A percentile compares a stretch with the other conserved stretches of the same genome.
These are phyloP conservation scores for Thomomys bottae DNA, from an alignment of 2,113 vertebrate species.

Conservation along the genomic window DNA sequence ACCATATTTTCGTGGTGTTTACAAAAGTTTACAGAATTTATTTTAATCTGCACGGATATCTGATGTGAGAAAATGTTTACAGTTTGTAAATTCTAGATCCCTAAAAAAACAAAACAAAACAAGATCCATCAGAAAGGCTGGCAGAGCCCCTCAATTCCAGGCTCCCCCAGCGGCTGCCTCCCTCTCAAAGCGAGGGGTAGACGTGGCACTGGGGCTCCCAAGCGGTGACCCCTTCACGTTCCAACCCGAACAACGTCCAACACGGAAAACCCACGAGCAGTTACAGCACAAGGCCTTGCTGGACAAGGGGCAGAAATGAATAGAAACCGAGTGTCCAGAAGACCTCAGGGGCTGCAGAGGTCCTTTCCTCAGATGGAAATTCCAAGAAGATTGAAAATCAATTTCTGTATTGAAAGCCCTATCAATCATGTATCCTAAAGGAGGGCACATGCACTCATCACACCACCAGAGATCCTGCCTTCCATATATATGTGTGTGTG, in stretches of 20 bases:
- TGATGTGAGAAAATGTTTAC: background rate
- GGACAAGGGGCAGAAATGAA: background rate
- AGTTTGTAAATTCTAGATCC: background rate
- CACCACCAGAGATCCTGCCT: background rate
- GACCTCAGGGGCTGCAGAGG: background rate
- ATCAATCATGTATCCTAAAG: background rate
- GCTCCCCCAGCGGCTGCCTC: background rate
- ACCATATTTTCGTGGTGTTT: background rate
- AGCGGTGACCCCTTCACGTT: constrained; percentile 15
- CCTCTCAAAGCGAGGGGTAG: constrained; percentile 16
- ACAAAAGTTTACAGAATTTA: background rate
- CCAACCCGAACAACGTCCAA: constrained; percentile 11
- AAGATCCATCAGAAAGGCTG: background rate
- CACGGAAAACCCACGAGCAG: constrained; percentile 38
- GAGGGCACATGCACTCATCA: background rate
- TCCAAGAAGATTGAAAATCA: constrained; percentile 52
- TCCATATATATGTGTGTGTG: background rate
- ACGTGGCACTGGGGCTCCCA: background rate
- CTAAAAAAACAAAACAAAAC: too few relatives aligned
- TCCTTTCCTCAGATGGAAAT: constrained; percentile 31
- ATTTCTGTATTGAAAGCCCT: constrained; percentile 22
- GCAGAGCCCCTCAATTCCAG: background rate
- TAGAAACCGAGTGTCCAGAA: constrained; percentile 1
- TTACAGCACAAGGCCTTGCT: constrained; percentile 6
- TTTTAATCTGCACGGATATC: background rate